Evolutionary conservation across 2,888 invertebrate genomes (phyloP), one percentile per base, ranked within the genome.

Genomic region (Pinctada fucata): DNA sequence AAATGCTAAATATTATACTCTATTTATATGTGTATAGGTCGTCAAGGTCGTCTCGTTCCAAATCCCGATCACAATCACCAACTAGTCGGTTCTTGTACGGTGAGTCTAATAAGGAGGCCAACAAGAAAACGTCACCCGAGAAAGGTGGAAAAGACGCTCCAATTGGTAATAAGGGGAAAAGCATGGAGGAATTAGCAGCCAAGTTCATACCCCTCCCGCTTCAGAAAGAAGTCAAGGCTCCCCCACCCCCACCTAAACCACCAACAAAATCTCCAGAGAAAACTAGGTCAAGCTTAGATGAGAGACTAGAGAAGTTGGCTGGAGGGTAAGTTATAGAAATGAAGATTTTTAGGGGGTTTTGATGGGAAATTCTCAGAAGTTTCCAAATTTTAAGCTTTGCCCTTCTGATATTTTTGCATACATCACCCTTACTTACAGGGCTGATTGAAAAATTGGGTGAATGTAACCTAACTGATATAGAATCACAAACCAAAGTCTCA

Each of bases 31-130:
- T 31, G 31, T 31, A 31, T 58, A 58, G 13, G 13, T 82, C 83
- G 10, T 82, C 81, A n/a, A 73, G 77, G 50, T 83, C 84, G 2
- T 73, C 45, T 16, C 76, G 79, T 47, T 64, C 51, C 10, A 78
- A 70, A 50, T 80, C 80, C 4, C 72, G 75, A 45, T 80, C 82
- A 52, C 77, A 74, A 31, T 79, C 76, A 58, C 80, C 82, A 65
- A 79, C 75, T 4, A 78, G 80, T 70, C 52, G 72, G 51, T 80
- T 67, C 50, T 63, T 80, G 8, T 80, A 80, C 49, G 80, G 80
- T 10, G 45, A 80, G n/a, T 13, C 49, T 45, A 64, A 68, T 50
- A 65, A 8, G 2, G 50, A 48, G 31, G 66, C 16, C 10, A n/a
- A 3, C 2, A 13, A 49, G 31, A 8, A 31, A 68, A 47, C 31